Conservation (phyloP, 2,888 invertebrate species). For the Diarsia rubi region DNA sequence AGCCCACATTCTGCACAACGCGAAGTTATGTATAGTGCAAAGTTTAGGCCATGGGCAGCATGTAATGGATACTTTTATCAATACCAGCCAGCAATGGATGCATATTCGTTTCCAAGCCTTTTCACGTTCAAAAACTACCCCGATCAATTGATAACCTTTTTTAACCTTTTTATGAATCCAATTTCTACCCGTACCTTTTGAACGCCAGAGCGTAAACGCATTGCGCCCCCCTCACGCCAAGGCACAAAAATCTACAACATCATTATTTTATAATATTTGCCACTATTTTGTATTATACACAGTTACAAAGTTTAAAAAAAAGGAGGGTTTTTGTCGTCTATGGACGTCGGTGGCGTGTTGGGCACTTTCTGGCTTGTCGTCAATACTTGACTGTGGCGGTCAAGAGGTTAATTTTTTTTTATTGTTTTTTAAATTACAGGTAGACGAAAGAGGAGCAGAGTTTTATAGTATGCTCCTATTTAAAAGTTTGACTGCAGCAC, state of each 20-base stretch:
- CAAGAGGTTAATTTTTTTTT: not conserved
- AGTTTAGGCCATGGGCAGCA: not conserved
- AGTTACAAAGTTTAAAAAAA: too few relatives aligned
- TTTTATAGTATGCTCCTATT: slow-evolving; percentile 94
- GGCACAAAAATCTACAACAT: too few relatives aligned
- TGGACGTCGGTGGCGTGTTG: too few relatives aligned
- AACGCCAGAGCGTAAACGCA: too few relatives aligned
- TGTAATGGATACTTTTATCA: not conserved
- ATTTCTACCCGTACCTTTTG: too few relatives aligned
- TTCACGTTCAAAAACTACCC: not conserved
- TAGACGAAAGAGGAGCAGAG: slow-evolving; percentile 93
- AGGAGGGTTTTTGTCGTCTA: too few relatives aligned
- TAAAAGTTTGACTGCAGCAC: slow-evolving; percentile 93
- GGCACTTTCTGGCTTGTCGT: too few relatives aligned
- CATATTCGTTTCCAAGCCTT: not conserved
- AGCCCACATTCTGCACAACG: not conserved
- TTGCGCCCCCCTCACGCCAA: too few relatives aligned
- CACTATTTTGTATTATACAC: too few relatives aligned
- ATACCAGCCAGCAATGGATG: not conserved
- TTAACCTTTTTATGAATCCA: not conserved
- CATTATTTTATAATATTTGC: too few relatives aligned
- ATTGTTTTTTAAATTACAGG: slow-evolving; percentile 76
- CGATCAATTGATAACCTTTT: too few relatives aligned
- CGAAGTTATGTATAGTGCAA: not conserved
- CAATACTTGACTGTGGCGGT: too few relatives aligned